phyloP scores from a whole-genome alignment of 2,113 vertebrate species.

The pig (Sus scrofa) region DNA sequence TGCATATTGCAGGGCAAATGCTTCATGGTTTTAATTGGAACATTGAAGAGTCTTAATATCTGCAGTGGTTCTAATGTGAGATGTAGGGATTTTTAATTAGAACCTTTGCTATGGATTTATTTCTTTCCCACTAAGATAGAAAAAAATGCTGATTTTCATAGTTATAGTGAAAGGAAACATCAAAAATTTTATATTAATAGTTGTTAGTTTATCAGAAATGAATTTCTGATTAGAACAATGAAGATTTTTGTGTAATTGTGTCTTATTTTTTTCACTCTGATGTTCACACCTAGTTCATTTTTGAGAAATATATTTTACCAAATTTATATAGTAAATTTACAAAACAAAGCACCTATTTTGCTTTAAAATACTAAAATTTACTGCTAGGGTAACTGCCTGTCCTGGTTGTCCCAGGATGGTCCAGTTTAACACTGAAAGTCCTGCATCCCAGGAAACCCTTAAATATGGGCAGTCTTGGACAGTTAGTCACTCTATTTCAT shows the following conservation, averaged over 20 bases:
- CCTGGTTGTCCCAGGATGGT: not conserved
- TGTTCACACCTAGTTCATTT: not conserved
- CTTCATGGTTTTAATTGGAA: constrained; percentile 75
- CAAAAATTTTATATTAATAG: not conserved
- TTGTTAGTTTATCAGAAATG: not conserved
- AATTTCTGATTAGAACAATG: not conserved
- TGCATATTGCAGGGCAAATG: constrained; percentile 51
- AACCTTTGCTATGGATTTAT: constrained; percentile 79
- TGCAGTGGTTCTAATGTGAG: constrained; percentile 69
- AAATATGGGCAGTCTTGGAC: rapidly evolving
- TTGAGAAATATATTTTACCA: not conserved
- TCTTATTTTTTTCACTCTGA: constrained; percentile 46
- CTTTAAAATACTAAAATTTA: not conserved
- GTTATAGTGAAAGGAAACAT: constrained; percentile 9
- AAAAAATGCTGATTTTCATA: constrained; percentile 43
- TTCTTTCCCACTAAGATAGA: constrained; percentile 72
- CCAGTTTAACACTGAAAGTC: not conserved
- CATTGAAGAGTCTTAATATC: constrained; percentile 77
- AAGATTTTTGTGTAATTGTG: constrained; percentile 61
- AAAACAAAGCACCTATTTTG: not conserved
- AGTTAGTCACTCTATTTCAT: not conserved
- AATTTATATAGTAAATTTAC: not conserved
- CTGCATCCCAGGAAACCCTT: no score
- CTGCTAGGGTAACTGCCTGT: not conserved
- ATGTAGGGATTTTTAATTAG: constrained; percentile 85